A percentile compares a stretch with the other conserved stretches of the same genome.
Evolutionary conservation across 2,113 vertebrate species (phyloP).

Genomic region (Tenebrosternarchus preto): DNA sequence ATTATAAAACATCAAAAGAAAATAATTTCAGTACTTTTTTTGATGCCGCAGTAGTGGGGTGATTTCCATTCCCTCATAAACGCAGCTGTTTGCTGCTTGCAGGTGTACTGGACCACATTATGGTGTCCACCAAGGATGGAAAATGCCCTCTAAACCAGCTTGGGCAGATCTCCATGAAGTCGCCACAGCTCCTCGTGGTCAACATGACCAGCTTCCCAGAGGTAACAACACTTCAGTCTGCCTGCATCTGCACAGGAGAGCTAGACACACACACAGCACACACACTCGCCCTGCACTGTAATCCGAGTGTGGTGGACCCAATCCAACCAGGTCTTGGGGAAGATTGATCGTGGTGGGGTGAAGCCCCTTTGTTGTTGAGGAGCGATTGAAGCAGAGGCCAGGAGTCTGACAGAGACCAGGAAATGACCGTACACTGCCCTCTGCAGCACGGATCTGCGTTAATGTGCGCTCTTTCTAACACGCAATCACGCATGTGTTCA

Average conservation of each 20-base stretch:
- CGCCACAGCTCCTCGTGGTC: constrained; percentile 86
- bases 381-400: constrained; percentile 55
- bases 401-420: constrained; percentile 44
- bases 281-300: constrained; percentile 58
- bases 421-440: constrained; percentile 50
- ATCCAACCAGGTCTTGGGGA: constrained; percentile 44
- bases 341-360: constrained; percentile 57
- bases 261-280: background rate
- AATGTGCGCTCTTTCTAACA: constrained; percentile 5
- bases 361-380: constrained; percentile 53
- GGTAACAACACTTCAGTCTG: constrained; percentile 70
- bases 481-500: too few relatives aligned
- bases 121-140: constrained; percentile 85
- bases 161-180: constrained; percentile 92
- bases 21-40: too few relatives aligned
- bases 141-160: constrained; percentile 94
- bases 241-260: background rate
- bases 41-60: too few relatives aligned
- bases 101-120: constrained; percentile 92
- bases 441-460: constrained; percentile 34
- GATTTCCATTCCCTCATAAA: background rate
- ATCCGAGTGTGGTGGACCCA: constrained; percentile 56
- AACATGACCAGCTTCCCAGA: constrained; percentile 94
- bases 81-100: constrained; percentile 37
- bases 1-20: too few relatives aligned